Base-by-base conservation (phyloP, 2,113 vertebrate species). In the Oceanites oceanicus region DNA sequence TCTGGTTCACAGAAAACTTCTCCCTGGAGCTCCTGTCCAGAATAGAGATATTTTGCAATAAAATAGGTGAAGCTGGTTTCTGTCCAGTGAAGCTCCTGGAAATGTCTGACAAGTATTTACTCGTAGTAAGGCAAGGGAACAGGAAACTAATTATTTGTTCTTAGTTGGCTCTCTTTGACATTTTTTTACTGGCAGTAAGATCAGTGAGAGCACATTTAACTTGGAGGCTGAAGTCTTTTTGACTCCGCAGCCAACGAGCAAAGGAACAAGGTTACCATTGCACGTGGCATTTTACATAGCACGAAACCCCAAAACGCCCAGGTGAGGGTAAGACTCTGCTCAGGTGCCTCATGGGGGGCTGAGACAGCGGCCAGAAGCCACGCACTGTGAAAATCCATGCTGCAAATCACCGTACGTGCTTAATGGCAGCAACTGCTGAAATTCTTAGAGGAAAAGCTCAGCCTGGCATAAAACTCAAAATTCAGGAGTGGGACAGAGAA, bases 221-320 rank as follows among this genome's bases (percentile, higher is more conserved):
- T 9, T 4, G 11, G 53, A 29, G 52, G 72, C 1, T 61, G 16
- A 42, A 44, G 12, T 42, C 56, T 47, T 6, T 11, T 0, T 14
- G 61, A 55, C 19, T 56, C 55, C 78, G 3, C 30, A 58, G 71
- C 47, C 14, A 34, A 36, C 4, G 6, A 65, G 47, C 66, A 40
- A 30, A 84, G 49, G 2, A 2, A 23, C 47, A 3, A 68, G 49
- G 58, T 63, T 14, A 50, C 13, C 36, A 5, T 3, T 6, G 49
- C 9, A 25, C 2, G 3, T 1, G 1, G 32, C 7, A 6, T 49
- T 68, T 49, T 5, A 61, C 0, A 1, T 0, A 29, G 68, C 32
- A n/a, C 1, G 10, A 42, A 78, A 62, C 13, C 20, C 72, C 7
- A 15, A 15, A 74, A 79, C n/a, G 27, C 40, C 30, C 56, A 29